phyloP scores from a whole-genome alignment of 2,797 vertebrate species.

The Rhinoraja longicauda region DNA sequence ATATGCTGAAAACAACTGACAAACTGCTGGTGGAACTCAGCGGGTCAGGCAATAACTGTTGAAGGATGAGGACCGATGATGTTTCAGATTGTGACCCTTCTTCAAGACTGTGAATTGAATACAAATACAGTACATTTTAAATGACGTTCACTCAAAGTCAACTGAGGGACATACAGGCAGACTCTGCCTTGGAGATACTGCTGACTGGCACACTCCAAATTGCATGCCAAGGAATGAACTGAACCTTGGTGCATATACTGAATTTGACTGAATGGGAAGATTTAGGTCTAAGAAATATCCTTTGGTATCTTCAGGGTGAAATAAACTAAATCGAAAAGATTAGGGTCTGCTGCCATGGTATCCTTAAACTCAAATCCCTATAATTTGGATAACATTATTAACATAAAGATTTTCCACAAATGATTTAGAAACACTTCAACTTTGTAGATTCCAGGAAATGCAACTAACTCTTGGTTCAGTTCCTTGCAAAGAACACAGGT shows the following conservation, averaged over 20 bases:
- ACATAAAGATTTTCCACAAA: not conserved
- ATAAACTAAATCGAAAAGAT: not conserved
- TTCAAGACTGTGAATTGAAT: too few species aligned
- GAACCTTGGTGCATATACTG: not conserved
- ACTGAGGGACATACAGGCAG: too few species aligned
- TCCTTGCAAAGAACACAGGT: not conserved
- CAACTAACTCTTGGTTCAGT: not conserved
- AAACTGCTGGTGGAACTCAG: too few species aligned
- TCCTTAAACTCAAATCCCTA: not conserved
- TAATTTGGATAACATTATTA: not conserved
- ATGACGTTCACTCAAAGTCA: too few species aligned
- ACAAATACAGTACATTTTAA: too few species aligned
- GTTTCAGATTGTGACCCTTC: too few species aligned
- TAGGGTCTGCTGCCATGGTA: not conserved
- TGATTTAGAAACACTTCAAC: not conserved
- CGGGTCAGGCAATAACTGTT: too few species aligned
- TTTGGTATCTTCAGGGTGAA: not conserved
- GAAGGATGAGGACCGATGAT: too few species aligned
- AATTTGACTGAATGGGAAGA: not conserved
- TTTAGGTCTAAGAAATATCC: not conserved
- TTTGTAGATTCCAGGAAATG: not conserved
- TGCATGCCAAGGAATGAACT: too few species aligned
- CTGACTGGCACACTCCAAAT: too few species aligned
- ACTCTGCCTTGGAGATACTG: too few species aligned
- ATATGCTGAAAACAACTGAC: too few species aligned